Conservation (phyloP, 35 echinoderm and acorn worm genomes). For the Eucidaris tribuloides region DNA sequence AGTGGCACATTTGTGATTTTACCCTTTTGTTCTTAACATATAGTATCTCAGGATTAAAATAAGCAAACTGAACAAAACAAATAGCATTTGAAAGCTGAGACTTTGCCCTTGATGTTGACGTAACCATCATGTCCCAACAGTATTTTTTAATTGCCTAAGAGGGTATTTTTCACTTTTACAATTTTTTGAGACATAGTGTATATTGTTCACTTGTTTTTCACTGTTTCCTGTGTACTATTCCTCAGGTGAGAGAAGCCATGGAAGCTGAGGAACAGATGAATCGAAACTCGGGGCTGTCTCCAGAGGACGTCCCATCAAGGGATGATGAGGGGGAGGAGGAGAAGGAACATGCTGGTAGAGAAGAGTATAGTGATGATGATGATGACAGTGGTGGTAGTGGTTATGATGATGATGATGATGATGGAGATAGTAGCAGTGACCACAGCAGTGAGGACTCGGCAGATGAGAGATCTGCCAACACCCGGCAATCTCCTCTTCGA, state of each 20-base stretch:
- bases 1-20: too few species aligned
- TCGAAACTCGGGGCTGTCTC: neutral
- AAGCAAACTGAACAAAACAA: neutral
- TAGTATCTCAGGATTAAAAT: neutral
- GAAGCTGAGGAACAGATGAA: neutral
- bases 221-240: too few species aligned
- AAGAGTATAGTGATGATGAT: neutral
- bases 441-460: neutral
- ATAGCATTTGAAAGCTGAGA: neutral
- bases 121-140: neutral
- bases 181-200: neutral
- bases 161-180: neutral
- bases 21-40: too few species aligned
- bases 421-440: neutral
- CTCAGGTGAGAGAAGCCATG: slow-evolving; percentile 7
- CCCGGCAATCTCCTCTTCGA: neutral
- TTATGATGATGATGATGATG: neutral
- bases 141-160: neutral
- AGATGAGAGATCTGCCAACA: neutral
- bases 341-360: neutral
- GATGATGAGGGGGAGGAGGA: neutral
- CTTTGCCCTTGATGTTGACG: neutral
- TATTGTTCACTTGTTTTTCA: neutral
- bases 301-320: neutral
- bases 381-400: neutral